Conservation (phyloP, 2,113 vertebrate species). For the Microtus ochrogaster region DNA sequence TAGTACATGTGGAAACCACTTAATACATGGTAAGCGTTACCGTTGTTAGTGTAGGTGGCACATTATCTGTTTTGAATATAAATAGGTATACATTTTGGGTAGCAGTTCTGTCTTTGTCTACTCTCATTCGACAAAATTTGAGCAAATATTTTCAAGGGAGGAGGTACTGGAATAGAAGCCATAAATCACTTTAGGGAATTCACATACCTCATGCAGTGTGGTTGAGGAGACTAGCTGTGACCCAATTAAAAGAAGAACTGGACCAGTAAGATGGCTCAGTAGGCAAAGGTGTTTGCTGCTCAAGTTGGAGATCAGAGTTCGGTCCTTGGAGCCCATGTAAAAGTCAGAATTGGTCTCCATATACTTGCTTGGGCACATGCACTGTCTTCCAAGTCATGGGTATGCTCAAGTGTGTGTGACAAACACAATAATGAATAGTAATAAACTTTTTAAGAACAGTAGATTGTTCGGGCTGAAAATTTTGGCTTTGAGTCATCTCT, state of each 20-base stretch:
- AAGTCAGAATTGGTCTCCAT: neutral
- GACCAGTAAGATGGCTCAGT: neutral
- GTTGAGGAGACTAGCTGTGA: neutral
- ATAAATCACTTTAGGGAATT: neutral
- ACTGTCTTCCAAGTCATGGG: neutral
- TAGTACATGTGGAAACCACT: neutral
- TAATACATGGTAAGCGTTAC: slow-evolving; percentile 4
- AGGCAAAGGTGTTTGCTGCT: neutral
- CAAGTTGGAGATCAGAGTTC: neutral
- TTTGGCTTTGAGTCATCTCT: slow-evolving; percentile 22
- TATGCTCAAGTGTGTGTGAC: no score
- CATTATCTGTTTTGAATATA: slow-evolving; percentile 48
- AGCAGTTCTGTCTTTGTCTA: slow-evolving; percentile 26
- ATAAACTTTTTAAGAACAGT: neutral
- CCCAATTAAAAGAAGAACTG: neutral
- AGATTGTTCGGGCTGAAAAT: slow-evolving; percentile 5
- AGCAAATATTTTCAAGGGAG: slow-evolving; percentile 32
- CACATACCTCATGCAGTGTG: neutral
- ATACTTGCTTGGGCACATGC: neutral
- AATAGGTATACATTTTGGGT: neutral
- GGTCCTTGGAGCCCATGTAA: neutral
- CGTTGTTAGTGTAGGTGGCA: neutral
- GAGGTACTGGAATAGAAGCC: neutral
- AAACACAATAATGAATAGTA: neutral
- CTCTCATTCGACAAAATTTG: slow-evolving; percentile 18